A percentile compares a stretch with the other conserved stretches of the same genome.
phyloP scores from a whole-genome alignment of 2,113 vertebrate genomes.

The Misgurnus anguillicaudatus region DNA sequence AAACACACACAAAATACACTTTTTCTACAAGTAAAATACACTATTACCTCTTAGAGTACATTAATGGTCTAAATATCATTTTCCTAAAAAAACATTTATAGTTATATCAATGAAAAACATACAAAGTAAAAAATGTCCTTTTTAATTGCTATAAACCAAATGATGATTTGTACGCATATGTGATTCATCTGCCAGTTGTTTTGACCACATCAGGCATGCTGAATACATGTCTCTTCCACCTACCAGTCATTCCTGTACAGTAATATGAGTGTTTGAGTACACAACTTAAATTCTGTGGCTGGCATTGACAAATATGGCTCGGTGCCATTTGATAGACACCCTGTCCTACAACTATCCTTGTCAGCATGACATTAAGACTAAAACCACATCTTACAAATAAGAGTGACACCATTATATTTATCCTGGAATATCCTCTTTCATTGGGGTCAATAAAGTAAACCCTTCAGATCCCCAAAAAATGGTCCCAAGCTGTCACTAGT shows the following conservation, averaged over 20 bases:
- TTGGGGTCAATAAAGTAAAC: too few species aligned
- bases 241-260: conserved; percentile 29
- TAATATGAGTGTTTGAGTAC: conserved; percentile 32
- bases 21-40: neutral
- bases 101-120: too few species aligned
- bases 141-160: neutral
- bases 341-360: conserved; percentile 34
- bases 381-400: neutral
- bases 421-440: too few species aligned
- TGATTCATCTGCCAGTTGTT: neutral
- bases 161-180: neutral
- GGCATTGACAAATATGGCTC: conserved; percentile 28
- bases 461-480: too few species aligned
- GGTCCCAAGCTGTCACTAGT: too few species aligned
- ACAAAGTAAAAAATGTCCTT: neutral
- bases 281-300: neutral
- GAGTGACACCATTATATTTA: too few species aligned
- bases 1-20: neutral
- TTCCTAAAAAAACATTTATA: too few species aligned
- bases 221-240: conserved; percentile 12
- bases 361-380: conserved; percentile 44
- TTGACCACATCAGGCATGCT: neutral
- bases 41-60: neutral
- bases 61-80: neutral
- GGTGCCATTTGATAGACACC: conserved; percentile 37